Conservation (phyloP, 35 echinoderm and acorn worm species). For the Hemicentrotus pulcherrimus region DNA sequence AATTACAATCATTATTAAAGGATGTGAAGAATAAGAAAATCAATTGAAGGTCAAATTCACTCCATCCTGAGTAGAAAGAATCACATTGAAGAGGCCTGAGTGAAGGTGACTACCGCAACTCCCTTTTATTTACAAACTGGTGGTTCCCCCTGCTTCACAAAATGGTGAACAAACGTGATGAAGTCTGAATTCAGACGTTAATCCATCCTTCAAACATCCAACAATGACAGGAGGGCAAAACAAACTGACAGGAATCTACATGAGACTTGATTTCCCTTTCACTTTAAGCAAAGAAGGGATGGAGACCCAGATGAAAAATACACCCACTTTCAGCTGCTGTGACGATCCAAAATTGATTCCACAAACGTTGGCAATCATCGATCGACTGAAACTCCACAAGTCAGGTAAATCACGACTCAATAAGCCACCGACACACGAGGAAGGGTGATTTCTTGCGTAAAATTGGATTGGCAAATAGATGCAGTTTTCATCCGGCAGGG, state of each 20-base stretch:
- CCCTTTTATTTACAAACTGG: neutral
- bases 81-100: neutral
- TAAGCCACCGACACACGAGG: neutral
- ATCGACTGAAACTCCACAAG: neutral
- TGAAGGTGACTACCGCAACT: neutral
- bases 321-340: neutral
- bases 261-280: neutral
- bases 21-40: no score
- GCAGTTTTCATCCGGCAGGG: neutral
- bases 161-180: neutral
- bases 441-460: neutral
- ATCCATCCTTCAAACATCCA: neutral
- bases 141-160: neutral
- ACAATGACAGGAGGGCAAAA: neutral
- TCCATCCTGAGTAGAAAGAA: neutral
- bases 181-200: neutral
- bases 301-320: neutral
- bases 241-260: neutral
- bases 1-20: no score
- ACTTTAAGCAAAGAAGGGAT: neutral
- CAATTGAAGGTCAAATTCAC: no score
- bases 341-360: neutral
- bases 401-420: neutral
- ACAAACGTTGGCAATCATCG: slow-evolving; percentile 2
- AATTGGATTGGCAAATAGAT: slow-evolving; percentile 19